phyloP scores from a whole-genome alignment of 2,113 vertebrate species.

The Pavo muticus region DNA sequence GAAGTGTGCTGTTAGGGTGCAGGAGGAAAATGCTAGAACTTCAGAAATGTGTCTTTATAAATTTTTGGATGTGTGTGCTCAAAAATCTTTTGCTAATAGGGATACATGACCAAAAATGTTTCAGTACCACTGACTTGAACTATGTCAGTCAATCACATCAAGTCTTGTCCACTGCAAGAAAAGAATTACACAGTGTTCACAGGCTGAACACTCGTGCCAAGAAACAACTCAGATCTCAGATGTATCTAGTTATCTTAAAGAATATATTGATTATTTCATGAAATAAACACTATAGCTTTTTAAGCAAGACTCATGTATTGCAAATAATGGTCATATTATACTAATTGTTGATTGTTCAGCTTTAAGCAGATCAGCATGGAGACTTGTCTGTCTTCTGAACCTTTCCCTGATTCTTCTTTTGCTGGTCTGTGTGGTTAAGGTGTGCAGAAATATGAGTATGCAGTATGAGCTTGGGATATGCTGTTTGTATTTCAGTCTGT shows the following conservation, averaged over 20 bases:
- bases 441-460: neutral
- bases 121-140: neutral
- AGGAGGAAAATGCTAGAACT: neutral
- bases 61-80: fast-evolving
- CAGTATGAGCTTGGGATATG: neutral
- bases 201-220: neutral
- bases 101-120: neutral
- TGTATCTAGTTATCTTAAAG: neutral
- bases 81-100: neutral
- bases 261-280: neutral
- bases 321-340: neutral
- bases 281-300: neutral
- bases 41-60: neutral
- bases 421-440: neutral
- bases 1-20: neutral
- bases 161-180: fast-evolving
- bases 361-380: neutral
- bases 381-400: neutral
- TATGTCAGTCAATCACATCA: neutral
- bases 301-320: neutral
- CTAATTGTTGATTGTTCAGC: neutral
- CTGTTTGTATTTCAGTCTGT: neutral
- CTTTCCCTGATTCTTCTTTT: neutral
- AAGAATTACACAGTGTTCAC: neutral
- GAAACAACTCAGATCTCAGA: neutral